Evolutionary conservation across 2,113 vertebrate genomes (phyloP).

Genomic region (Etheostoma spectabile): DNA sequence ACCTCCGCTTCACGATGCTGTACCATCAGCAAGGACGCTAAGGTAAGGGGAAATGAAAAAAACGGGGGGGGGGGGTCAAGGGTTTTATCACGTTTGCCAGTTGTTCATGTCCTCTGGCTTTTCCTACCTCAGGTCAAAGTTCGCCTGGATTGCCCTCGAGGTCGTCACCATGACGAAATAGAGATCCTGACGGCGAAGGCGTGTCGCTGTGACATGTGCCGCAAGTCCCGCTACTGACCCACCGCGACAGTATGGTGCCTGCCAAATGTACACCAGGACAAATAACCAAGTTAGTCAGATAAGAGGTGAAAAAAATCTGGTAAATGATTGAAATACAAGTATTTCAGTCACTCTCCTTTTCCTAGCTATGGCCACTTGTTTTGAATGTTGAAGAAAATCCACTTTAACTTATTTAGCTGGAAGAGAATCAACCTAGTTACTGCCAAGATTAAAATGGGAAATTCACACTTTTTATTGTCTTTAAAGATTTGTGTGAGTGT

Average conservation of each 20-base stretch:
- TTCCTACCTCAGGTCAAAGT: conserved; percentile 85
- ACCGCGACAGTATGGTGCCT: not conserved
- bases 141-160: conserved; percentile 84
- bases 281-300: not conserved
- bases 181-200: conserved; percentile 87
- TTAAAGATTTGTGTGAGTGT: not conserved
- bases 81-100: not conserved
- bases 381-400: conserved; percentile 30
- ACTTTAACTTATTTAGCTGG: conserved; percentile 16
- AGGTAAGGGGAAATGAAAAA: conserved; percentile 62
- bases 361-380: conserved; percentile 9
- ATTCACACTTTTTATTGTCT: conserved; percentile 1
- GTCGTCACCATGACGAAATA: conserved; percentile 81
- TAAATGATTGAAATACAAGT: not conserved
- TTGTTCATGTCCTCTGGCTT: not conserved
- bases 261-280: not conserved
- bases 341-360: conserved; percentile 14
- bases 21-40: conserved; percentile 85
- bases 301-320: not conserved
- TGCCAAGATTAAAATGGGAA: not conserved
- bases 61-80: not conserved
- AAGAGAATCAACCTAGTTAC: not conserved
- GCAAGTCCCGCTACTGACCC: conserved; percentile 87
- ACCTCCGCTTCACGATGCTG: conserved; percentile 91
- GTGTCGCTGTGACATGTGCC: conserved; percentile 92